A percentile compares a stretch with the other conserved stretches of the same genome.
Evolutionary conservation across 2,113 vertebrate species (phyloP).

Genomic region (Cavia porcellus): DNA sequence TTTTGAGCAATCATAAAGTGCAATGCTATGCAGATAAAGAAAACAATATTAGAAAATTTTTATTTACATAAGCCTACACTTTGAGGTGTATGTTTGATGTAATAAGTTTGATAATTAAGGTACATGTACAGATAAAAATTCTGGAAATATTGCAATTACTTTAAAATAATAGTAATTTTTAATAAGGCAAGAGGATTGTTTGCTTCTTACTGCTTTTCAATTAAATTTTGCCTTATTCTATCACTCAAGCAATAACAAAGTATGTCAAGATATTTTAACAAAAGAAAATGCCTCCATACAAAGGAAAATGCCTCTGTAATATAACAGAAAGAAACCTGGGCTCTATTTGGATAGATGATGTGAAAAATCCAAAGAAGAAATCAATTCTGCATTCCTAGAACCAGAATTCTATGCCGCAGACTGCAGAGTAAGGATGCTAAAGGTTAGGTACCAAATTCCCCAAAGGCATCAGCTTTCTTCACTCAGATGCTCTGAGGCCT

Average conservation of each 20-base stretch:
- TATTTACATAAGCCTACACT: background rate
- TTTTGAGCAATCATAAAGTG: background rate
- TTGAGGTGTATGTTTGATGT: background rate
- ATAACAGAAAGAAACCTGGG: background rate
- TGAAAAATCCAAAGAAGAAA: no score
- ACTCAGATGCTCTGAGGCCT: rapidly evolving
- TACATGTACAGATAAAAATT: background rate
- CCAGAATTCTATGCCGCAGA: background rate
- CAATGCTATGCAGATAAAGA: background rate
- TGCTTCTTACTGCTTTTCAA: background rate
- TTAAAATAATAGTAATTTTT: background rate
- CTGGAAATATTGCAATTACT: background rate
- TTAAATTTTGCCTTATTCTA: background rate
- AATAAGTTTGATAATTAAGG: background rate
- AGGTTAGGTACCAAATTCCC: background rate
- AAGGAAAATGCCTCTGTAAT: background rate
- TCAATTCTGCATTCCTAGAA: background rate
- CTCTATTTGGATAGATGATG: background rate
- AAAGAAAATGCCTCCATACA: background rate
- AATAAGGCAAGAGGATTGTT: background rate
- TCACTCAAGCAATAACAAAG: background rate
- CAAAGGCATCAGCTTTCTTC: background rate
- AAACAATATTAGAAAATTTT: background rate
- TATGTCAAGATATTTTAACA: background rate
- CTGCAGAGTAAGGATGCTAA: rapidly evolving